Base-by-base conservation (phyloP, 2,113 vertebrate species). In the Esox niger region DNA sequence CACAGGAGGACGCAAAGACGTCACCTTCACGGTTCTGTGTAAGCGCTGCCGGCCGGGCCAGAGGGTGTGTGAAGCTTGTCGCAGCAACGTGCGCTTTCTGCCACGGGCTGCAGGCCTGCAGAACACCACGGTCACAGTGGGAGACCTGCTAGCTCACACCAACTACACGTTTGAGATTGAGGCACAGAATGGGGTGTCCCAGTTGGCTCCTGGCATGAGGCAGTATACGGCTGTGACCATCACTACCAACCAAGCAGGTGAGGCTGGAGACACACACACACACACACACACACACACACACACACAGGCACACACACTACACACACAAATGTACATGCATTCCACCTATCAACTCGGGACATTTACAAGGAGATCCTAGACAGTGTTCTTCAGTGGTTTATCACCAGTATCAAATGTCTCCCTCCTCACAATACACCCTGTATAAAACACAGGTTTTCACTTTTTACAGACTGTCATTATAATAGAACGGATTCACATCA, bases 141-240 rank as follows among this genome's bases (percentile, higher is more conserved):
- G 90, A 26, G 95, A 98, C 79, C 92, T 99, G 30, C 84, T 98
- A 72, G 97, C 97, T 3, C 97, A 99, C 74, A 99, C 96, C 27
- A 98, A 98, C 92, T 99, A 99, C 87, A 98, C 95, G 1, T 98
- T 99, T 74, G 95, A 98, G 91, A 95, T 99, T 1, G 96, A 99
- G 47, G 95, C 96, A 0, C 68, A 91, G 78, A 99, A 98, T 0
- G 96, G 96, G 0, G 96, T 99, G 0, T 98, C 97, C 0, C 80
- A 87, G n/a, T 71, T 94, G 71, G 93, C 94, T 8, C 81, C 90
- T 0, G 79, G 88, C 3, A 84, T 93, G 46, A 92, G 95, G 21
- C 95, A 96, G 71, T 94, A 95, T 30, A 95, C 96, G 1, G 92
- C 95, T 0, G 97, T 99, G 79, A 95, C 92, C 86, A 97, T 99